Evolutionary conservation across 2,888 invertebrate species (phyloP), one percentile per base, ranked within the genome.

Genomic region (Amphimallon solstitiale): DNA sequence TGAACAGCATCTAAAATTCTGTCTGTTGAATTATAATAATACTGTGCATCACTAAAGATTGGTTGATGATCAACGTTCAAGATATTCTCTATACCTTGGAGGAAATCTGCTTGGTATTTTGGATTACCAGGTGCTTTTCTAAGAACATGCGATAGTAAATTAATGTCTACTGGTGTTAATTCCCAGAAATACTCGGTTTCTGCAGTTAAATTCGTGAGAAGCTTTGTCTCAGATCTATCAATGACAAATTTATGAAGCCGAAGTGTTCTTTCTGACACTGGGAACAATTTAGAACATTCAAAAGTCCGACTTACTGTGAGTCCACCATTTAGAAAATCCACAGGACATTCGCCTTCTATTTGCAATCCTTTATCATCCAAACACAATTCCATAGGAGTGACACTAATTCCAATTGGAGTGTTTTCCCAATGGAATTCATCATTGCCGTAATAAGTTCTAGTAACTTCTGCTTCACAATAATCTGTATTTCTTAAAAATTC

Each of bases 1-100:
- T 67, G 43, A 10, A 59, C 40, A 0, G 66, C 52, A 23, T 63
- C 45, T n/a, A 67, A 29, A 4, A 67, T 67, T 14, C 56, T 67
- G 49, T 63, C 63, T 1, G 63, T 63, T n/a, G 66, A 62, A 37
- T 63, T 56, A 6, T 48, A 43, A n/a, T 37, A 40, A 12, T 37
- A 21, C 19, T 63, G 59, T 5, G 49, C 48, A 19, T 35, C 29
- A 9, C 35, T 34, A 2, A 64, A 34, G n/a, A n/a, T n/a, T 29
- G 43, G 21, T 1, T 15, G 15, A 3, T 54, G 21, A 34, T 67
- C 63, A 2, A 49, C 14, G 2, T 40, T 49, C 21, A 67, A 45
- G 1, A 49, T 10, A 49, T 63, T 67, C 19, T 38, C 49, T 9
- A 67, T 21, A 15, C 37, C 19, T 6, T 48, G 48, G 15, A 63